Conservation (phyloP, 2,888 invertebrate genomes). For the Cepaea hortensis region DNA sequence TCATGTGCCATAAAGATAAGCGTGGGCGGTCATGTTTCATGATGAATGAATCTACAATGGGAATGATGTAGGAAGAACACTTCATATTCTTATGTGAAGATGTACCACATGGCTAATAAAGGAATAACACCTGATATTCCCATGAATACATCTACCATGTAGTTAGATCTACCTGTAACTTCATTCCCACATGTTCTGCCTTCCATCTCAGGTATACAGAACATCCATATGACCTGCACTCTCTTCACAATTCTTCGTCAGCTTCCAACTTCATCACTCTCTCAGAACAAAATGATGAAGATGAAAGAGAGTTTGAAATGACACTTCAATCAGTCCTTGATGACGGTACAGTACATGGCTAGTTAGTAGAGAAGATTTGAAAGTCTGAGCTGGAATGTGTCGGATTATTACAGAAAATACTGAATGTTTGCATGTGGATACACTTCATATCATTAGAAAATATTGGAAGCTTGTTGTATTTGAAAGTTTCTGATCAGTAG, state of each 20-base stretch:
- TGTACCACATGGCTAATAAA: no score
- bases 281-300: slow-evolving; percentile 28
- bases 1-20: no score
- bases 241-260: slow-evolving; percentile 48
- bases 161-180: no score
- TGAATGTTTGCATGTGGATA: background rate
- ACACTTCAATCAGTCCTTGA: slow-evolving; percentile 25
- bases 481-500: no score
- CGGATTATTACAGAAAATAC: background rate
- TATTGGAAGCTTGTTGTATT: background rate
- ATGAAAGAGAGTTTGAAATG: slow-evolving; percentile 39
- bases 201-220: slow-evolving; percentile 39
- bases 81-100: no score
- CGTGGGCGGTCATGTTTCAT: no score
- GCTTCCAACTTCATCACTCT: slow-evolving; percentile 41
- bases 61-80: no score
- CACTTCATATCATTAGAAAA: background rate
- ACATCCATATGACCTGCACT: slow-evolving; percentile 49
- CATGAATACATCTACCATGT: no score
- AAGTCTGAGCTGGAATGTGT: no score
- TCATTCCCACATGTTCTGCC: background rate
- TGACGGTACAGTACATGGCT: slow-evolving; percentile 24
- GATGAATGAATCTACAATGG: no score
- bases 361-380: background rate
- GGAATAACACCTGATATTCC: no score